phyloP scores from a whole-genome alignment of 2,797 vertebrate species.

The Gadopsis marmoratus region DNA sequence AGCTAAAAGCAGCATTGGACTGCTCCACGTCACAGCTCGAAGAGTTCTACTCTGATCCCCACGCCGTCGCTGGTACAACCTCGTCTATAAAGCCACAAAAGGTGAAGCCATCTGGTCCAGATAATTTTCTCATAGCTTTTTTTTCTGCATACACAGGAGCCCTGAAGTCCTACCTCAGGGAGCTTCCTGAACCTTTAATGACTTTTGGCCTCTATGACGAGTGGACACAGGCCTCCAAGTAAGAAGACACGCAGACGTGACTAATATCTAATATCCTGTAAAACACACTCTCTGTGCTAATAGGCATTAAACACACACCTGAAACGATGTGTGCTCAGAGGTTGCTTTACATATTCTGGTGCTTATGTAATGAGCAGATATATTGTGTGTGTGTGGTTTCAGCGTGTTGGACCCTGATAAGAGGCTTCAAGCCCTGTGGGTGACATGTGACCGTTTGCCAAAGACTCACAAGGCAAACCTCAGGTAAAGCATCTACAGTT shows the following conservation, averaged over 20 bases:
- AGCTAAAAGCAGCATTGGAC: conserved; percentile 97
- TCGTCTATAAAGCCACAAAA: conserved; percentile 15
- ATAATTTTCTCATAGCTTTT: conserved; percentile 43
- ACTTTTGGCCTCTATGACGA: conserved; percentile 94
- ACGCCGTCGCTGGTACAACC: conserved; percentile 93
- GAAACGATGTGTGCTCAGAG: conserved; percentile 9
- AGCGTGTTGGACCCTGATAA: conserved; percentile 94
- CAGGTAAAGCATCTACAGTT: conserved; percentile 65
- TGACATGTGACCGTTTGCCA: conserved; percentile 92
- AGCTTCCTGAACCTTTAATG: conserved; percentile 97
- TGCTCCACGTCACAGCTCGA: conserved; percentile 97
- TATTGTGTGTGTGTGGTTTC: conserved; percentile 60
- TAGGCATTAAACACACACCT: conserved; percentile 30
- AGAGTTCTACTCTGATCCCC: conserved; percentile 98
- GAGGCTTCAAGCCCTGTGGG: conserved; percentile 95
- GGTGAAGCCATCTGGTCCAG: conserved; percentile 19
- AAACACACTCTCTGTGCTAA: conserved; percentile 27
- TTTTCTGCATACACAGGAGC: conserved; percentile 87
- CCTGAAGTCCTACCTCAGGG: conserved; percentile 97
- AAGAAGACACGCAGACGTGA: conserved; percentile 57
- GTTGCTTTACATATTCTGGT: background rate
- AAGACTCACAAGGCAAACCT: conserved; percentile 92
- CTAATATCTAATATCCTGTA: conserved; percentile 37
- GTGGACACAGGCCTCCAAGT: conserved; percentile 95
- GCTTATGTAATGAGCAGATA: conserved; percentile 21